These are phyloP conservation scores for Cabera pusaria DNA, from an alignment of 2,888 invertebrate species.

Conservation along the genomic window DNA sequence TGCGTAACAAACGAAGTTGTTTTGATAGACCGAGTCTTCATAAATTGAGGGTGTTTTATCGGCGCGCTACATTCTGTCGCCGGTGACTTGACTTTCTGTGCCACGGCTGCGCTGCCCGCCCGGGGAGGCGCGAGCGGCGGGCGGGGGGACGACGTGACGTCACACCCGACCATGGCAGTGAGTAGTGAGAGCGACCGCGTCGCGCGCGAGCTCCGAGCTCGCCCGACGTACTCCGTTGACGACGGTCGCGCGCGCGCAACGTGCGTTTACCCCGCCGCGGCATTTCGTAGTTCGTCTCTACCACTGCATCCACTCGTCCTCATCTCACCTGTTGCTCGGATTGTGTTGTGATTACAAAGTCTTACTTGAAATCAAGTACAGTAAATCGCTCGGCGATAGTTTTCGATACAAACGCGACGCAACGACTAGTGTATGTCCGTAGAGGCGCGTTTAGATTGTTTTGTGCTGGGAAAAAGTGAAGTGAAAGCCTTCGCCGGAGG, in stretches of 20 bases:
- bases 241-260: constrained; percentile 78
- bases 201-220: constrained; percentile 69
- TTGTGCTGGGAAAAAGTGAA: constrained; percentile 77
- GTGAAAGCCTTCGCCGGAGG: constrained; percentile 75
- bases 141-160: constrained; percentile 65
- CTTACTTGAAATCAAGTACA: constrained; percentile 9
- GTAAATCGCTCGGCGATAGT: constrained; percentile 36
- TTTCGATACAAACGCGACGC: constrained; percentile 61
- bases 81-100: constrained; percentile 76
- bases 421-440: constrained; percentile 62
- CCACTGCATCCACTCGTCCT: constrained; percentile 49
- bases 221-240: constrained; percentile 75
- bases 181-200: constrained; percentile 76
- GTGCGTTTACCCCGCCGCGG: constrained; percentile 63
- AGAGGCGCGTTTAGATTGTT: constrained; percentile 71
- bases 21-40: constrained; percentile 71
- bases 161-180: constrained; percentile 82
- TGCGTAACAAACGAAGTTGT: constrained; percentile 67
- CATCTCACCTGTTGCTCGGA: constrained; percentile 64
- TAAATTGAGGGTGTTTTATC: constrained; percentile 78
- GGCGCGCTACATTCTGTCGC: constrained; percentile 75
- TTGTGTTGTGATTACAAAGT: constrained; percentile 63
- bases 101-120: constrained; percentile 73
- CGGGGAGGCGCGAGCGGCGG: constrained; percentile 42
- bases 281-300: constrained; percentile 47